Evolutionary conservation across 2,113 vertebrate genomes (phyloP), one percentile per base, ranked within the genome.

Genomic region (Hippocampus zosterae): DNA sequence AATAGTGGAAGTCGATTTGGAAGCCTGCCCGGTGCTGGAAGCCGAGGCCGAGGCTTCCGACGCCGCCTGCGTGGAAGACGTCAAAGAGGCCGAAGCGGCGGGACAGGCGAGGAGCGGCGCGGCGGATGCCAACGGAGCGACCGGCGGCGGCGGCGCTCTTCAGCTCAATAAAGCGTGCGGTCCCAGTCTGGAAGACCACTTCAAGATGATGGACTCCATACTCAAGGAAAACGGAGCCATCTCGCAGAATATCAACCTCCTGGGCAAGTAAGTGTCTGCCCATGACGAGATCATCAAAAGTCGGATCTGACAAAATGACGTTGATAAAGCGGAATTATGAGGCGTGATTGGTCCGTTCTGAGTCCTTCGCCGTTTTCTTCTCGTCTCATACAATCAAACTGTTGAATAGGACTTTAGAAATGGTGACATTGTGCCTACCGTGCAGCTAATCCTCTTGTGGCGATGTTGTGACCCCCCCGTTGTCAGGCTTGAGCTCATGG

Each of bases 131-230:
- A 62, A 44, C 3, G 42, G 29, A 27, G 4, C 92, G 75, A 90
- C 89, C 64, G 94, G 91, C 69, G 25, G 91, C 69, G 25, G 25
- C 25, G 91, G 92, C 60, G 87, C 93, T 21, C 84, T 98, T 42
- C 95, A 93, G 83, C 85, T 95, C 69, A 96, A 96, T 70, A 93
- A 90, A 70, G 85, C 92, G 25, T 93, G 93, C 0, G 59, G 71
- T 21, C 87, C 94, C 73, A 94, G 89, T 70, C 80, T 92, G 68
- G 96, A 99, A 87, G 97, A 99, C 74, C 96, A 96, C 0, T 87
- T 98, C 27, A 96, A 95, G 66, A 94, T 98, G 92, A 99, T 99
- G 97, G 95, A 99, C 90, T 96, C 96, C 68, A 98, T 99, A 81
- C 91, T 99, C 62, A 97, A 83, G 44, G 97, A 99, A 75, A 95